Conservation (phyloP, 2,888 invertebrate genomes). For the Seira musarum region DNA sequence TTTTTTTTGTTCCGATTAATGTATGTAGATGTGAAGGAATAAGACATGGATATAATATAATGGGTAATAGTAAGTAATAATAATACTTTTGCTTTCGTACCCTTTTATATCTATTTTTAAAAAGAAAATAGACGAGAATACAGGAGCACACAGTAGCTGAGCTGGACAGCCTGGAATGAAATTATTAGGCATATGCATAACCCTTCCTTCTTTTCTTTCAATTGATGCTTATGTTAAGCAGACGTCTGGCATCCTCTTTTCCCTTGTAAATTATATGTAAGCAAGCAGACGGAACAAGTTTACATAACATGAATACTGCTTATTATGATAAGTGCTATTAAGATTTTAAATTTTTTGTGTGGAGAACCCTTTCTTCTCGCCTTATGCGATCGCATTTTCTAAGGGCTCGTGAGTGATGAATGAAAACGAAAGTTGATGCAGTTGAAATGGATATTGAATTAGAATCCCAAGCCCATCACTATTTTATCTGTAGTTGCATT, state of each 20-base stretch:
- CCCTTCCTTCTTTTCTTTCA: slow-evolving; percentile 25
- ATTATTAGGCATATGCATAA: slow-evolving; percentile 5
- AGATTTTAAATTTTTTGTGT: slow-evolving; percentile 40
- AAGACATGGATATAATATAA: slow-evolving; percentile 22
- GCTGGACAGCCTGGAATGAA: slow-evolving; percentile 35
- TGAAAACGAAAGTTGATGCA: slow-evolving; percentile 19
- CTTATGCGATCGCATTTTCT: neutral
- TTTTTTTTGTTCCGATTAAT: slow-evolving; percentile 38
- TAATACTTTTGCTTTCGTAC: slow-evolving; percentile 21
- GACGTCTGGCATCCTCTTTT: slow-evolving; percentile 24
- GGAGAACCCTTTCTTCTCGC: neutral
- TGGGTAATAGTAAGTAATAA: slow-evolving; percentile 4
- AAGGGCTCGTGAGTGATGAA: too few species aligned
- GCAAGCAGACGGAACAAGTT: neutral
- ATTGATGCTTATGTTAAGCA: slow-evolving; percentile 14
- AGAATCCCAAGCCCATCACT: too few species aligned
- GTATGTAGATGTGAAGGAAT: neutral
- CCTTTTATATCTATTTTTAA: slow-evolving; percentile 21
- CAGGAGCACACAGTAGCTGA: slow-evolving; percentile 3
- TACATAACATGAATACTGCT: slow-evolving; percentile 16
- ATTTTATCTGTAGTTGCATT: slow-evolving; percentile 13
- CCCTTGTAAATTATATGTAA: slow-evolving; percentile 32
- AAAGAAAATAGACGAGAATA: too few species aligned
- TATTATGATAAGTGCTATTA: slow-evolving; percentile 40
- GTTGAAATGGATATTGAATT: slow-evolving; percentile 1